A percentile compares a stretch with the other conserved stretches of the same genome.
phyloP scores from a whole-genome alignment of 2,888 invertebrate genomes.

The Charanyca ferruginea region DNA sequence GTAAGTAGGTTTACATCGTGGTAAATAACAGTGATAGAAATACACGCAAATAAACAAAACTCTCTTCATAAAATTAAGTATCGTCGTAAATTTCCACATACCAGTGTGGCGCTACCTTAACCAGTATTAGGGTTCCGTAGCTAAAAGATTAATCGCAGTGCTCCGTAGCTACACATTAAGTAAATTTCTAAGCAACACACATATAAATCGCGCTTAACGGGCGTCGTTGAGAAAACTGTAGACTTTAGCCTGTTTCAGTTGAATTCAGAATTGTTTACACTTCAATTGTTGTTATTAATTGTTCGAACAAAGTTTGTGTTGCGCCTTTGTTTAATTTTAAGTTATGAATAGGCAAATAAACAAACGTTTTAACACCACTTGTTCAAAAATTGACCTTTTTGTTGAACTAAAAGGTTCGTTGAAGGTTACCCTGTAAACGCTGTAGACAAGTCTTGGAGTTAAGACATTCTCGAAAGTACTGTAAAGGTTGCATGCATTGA shows the following conservation, averaged over 20 bases:
- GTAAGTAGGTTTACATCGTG: background rate
- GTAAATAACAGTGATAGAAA: constrained; percentile 22
- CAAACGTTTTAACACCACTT: background rate
- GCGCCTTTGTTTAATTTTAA: constrained; percentile 23
- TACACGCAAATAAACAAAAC: constrained; percentile 33
- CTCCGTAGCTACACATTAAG: constrained; percentile 83
- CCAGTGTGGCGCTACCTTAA: constrained; percentile 52
- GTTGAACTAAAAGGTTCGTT: background rate
- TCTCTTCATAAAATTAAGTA: constrained; percentile 55
- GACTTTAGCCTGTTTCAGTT: constrained; percentile 53
- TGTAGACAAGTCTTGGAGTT: background rate
- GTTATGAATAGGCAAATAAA: constrained; percentile 12
- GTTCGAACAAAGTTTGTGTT: constrained; percentile 35
- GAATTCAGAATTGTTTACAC: constrained; percentile 44
- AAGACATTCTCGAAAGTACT: background rate
- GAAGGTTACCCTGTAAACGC: background rate
- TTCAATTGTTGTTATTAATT: constrained; percentile 57
- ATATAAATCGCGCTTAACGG: constrained; percentile 87
- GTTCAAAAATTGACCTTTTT: background rate
- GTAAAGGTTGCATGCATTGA: too few species aligned
- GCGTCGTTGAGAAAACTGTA: constrained; percentile 70
- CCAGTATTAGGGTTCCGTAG: constrained; percentile 52
- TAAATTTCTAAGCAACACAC: constrained; percentile 86
- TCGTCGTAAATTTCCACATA: constrained; percentile 47
- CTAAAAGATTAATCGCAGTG: constrained; percentile 83